These are phyloP conservation scores for Lateolabrax maculatus DNA, from an alignment of 2,797 vertebrate species.

Conservation along the genomic window DNA sequence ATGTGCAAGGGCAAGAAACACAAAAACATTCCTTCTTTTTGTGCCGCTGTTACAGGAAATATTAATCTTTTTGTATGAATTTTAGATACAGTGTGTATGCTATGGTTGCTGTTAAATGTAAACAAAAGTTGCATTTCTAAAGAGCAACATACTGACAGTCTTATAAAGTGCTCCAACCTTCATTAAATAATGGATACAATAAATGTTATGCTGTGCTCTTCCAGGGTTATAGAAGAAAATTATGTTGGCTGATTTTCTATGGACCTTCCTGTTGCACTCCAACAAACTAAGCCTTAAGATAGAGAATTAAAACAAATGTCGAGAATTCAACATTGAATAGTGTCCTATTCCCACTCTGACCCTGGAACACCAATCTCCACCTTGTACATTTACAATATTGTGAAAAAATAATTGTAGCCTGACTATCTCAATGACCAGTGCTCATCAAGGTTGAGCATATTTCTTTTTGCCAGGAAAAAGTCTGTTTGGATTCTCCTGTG, in stretches of 20 bases:
- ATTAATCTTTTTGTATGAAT: not conserved
- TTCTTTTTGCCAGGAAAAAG: slow-evolving; percentile 12
- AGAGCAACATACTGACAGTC: not conserved
- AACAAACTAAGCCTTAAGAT: slow-evolving; percentile 21
- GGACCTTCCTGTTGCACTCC: slow-evolving; percentile 2
- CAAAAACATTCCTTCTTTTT: not conserved
- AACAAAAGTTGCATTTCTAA: not conserved
- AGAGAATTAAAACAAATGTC: slow-evolving; percentile 17
- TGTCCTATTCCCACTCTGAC: not conserved
- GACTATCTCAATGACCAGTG: slow-evolving; percentile 7
- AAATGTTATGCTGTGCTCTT: not conserved
- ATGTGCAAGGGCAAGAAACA: not conserved
- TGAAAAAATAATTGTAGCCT: slow-evolving; percentile 7
- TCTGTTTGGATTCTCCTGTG: not conserved
- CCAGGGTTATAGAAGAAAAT: not conserved
- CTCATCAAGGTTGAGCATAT: slow-evolving; percentile 35
- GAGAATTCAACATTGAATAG: not conserved
- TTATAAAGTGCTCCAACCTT: slow-evolving; percentile 9
- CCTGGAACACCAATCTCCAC: not conserved
- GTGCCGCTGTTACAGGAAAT: not conserved
- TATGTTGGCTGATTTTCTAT: slow-evolving; percentile 1
- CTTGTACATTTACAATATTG: not conserved
- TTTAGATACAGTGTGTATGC: not conserved
- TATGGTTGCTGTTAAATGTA: not conserved
- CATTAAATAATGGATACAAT: slow-evolving; percentile 6